phyloP scores from a whole-genome alignment of 2,888 invertebrate species.

The Ethmia dodecea region DNA sequence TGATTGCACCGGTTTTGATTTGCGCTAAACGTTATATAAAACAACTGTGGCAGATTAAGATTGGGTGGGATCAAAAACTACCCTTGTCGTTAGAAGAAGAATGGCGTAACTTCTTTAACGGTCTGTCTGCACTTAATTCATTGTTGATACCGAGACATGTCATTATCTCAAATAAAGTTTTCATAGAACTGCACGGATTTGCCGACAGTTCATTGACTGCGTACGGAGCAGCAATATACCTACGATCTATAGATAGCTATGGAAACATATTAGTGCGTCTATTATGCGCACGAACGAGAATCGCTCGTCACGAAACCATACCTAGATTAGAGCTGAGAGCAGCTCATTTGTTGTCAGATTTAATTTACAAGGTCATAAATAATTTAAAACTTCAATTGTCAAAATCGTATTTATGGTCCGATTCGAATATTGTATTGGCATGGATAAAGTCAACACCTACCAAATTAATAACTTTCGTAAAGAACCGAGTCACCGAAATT shows the following conservation, averaged over 20 bases:
- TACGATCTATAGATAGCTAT: constrained; percentile 3
- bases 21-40: constrained; percentile 5
- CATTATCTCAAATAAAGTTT: constrained; percentile 1
- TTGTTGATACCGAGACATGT: constrained; percentile 5
- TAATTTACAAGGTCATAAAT: constrained; percentile 19
- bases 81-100: constrained; percentile 1
- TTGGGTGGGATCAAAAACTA: constrained; percentile 10
- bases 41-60: constrained; percentile 3
- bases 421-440: constrained; percentile 26
- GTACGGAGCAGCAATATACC: constrained; percentile 9
- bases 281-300: constrained; percentile 8
- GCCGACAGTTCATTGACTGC: constrained; percentile 7
- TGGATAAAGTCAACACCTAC: constrained; percentile 23
- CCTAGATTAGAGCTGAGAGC: constrained; percentile 30
- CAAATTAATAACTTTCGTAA: constrained; percentile 25
- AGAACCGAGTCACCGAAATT: constrained; percentile 25
- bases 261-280: constrained; percentile 6
- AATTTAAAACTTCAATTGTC: constrained; percentile 17
- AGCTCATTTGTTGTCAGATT: constrained; percentile 24
- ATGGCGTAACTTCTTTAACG: constrained; percentile 7
- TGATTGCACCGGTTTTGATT: constrained; percentile 9
- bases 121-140: constrained; percentile 1
- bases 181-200: constrained; percentile 7
- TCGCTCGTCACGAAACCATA: constrained; percentile 17
- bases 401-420: constrained; percentile 23